Evolutionary conservation across 2,113 vertebrate genomes (phyloP), one percentile per base, ranked within the genome.

Genomic region (Pterocles orientalis): DNA sequence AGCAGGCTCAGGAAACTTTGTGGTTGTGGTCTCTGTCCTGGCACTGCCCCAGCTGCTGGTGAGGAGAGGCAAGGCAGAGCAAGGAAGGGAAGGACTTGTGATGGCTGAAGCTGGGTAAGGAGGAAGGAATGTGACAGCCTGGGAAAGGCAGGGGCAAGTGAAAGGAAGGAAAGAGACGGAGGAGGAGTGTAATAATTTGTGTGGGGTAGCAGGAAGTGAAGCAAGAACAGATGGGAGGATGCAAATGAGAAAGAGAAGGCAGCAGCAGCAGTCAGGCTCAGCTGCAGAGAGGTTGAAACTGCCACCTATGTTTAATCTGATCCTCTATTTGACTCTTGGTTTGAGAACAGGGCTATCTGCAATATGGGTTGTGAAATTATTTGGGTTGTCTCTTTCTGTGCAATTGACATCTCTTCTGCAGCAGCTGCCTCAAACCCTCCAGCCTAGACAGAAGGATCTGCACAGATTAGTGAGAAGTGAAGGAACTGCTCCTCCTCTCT

Each of bases 191-290:
- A 95, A 89, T 92, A 48, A 64, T 92, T 88, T 94, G 83, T 91
- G 91, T 92, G 51, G 60, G 45, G 47, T 93, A 81, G 72, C 83
- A 95, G 93, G 95, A 97, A 92, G 88, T 72, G 83, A 94, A 95
- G 81, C 26, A 79, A 79, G 86, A 95, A 89, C 96, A 95, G 95
- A 96, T 95, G 93, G 93, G 61, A 82, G 73, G 83, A 96, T 96
- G 86, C 87, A 95, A 95, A 96, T 87, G 57, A 91, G 93, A 94
- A 50, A 82, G 36, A 77, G 65, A 84, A 95, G 77, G 76, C 71
- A 94, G 90, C 41, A 72, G 82, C 86, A 83, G 33, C 61, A 71
- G 29, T 60, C 4, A 14, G 91, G 83, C 91, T 97, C 94, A 97
- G 96, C 93, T 95, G 89, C 83, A 84, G 60, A 86, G 62, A 76